phyloP scores from a whole-genome alignment of 2,888 invertebrate genomes.

The Erebia palarica region DNA sequence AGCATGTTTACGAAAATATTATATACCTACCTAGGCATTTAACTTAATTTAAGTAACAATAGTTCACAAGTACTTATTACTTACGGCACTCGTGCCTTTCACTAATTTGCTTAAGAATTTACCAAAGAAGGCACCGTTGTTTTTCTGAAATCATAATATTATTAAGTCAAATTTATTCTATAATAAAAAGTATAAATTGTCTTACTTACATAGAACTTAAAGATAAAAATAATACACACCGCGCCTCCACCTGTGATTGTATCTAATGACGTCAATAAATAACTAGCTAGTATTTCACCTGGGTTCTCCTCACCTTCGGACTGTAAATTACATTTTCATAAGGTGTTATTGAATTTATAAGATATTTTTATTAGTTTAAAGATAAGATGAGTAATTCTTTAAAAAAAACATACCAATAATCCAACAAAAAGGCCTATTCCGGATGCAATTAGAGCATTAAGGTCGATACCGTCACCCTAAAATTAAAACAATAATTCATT shows the following conservation, averaged over 20 bases:
- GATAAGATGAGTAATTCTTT: too few species aligned
- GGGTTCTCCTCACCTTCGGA: conserved; percentile 75
- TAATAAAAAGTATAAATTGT: background rate
- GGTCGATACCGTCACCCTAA: conserved; percentile 75
- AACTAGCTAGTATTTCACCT: conserved; percentile 70
- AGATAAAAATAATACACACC: conserved; percentile 52
- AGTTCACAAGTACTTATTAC: conserved; percentile 35
- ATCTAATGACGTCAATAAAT: conserved; percentile 70
- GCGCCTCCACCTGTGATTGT: conserved; percentile 76
- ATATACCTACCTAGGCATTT: too few species aligned
- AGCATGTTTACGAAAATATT: too few species aligned
- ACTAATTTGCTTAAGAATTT: conserved; percentile 68
- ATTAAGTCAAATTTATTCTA: background rate
- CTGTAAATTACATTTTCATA: conserved; percentile 47
- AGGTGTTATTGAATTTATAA: background rate
- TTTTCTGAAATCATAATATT: conserved; percentile 59
- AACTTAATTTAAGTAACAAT: background rate
- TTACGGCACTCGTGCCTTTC: conserved; percentile 74
- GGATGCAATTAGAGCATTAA: conserved; percentile 70
- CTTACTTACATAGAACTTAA: background rate
- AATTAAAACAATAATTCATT: conserved; percentile 35
- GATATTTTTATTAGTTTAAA: conserved; percentile 1
- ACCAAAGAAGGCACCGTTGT: conserved; percentile 76
- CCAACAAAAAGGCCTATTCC: conserved; percentile 73
- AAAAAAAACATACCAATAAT: conserved; percentile 64